phyloP scores from a whole-genome alignment of 2,113 vertebrate species.

The Phyllopteryx taeniolatus region DNA sequence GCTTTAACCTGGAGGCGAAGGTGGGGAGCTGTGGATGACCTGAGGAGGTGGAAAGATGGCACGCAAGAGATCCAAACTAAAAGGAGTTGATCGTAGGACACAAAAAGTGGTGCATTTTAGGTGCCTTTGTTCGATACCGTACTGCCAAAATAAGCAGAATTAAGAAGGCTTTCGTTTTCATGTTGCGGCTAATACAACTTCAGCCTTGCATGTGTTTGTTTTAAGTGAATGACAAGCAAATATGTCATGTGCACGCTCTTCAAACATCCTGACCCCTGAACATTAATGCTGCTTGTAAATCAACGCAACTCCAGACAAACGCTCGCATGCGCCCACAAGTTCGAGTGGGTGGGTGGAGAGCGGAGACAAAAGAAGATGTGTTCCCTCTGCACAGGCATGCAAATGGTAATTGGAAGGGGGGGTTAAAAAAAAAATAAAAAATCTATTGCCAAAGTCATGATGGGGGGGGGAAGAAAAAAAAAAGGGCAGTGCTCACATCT shows the following conservation, averaged over 20 bases:
- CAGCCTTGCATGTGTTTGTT: background rate
- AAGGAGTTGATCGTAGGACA: background rate
- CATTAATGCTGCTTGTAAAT: background rate
- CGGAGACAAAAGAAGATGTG: conserved; percentile 44
- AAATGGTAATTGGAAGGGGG: conserved; percentile 41
- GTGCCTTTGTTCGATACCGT: background rate
- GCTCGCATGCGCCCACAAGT: conserved; percentile 7
- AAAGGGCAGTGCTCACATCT: conserved; percentile 32
- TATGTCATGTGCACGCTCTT: background rate
- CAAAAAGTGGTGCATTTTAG: background rate
- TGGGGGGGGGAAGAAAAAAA: conserved; percentile 15
- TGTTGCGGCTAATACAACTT: background rate
- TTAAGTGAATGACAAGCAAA: background rate
- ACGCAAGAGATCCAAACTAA: background rate
- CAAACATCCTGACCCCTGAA: background rate
- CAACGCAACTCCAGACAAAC: background rate
- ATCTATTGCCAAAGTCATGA: conserved; percentile 55
- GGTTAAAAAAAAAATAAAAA: conserved; percentile 24
- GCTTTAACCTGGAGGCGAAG: background rate
- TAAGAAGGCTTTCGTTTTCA: background rate
- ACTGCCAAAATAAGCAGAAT: background rate
- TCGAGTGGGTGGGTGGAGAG: background rate
- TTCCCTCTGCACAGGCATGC: conserved; percentile 51
- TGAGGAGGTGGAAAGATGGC: background rate
- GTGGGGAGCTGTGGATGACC: background rate